Percentiles rank a stretch among this genome's conserved stretches.
Evolutionary conservation across 2,888 invertebrate species (phyloP).

Genomic region (Thelaira solivaga): DNA sequence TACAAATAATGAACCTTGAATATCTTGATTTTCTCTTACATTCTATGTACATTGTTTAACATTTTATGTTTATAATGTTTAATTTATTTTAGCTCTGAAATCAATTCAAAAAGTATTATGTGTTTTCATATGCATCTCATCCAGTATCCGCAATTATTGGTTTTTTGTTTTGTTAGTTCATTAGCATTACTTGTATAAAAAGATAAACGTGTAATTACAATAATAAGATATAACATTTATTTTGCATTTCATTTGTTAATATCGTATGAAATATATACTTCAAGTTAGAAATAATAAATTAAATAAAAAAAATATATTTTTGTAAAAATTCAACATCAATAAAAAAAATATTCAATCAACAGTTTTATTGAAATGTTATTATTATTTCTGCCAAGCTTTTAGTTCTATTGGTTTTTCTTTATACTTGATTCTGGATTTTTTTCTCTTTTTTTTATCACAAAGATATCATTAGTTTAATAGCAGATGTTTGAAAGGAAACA

Average conservation of each 20-base stretch:
- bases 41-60: too few relatives aligned
- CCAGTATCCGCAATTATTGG: too few relatives aligned
- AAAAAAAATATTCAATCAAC: constrained; percentile 31
- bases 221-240: constrained; percentile 42
- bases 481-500: not conserved
- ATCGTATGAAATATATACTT: constrained; percentile 19
- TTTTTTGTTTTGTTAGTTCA: too few relatives aligned
- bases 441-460: constrained; percentile 27
- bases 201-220: not conserved
- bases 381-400: constrained; percentile 30
- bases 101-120: too few relatives aligned
- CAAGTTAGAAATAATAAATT: constrained; percentile 7
- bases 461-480: constrained; percentile 8
- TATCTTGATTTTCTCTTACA: too few relatives aligned
- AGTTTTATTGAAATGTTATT: constrained; percentile 14
- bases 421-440: constrained; percentile 23
- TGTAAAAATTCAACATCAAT: constrained; percentile 32
- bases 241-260: constrained; percentile 24
- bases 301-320: not conserved
- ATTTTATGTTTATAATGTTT: too few relatives aligned
- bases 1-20: too few relatives aligned
- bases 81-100: too few relatives aligned
- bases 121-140: too few relatives aligned
- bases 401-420: too few relatives aligned
- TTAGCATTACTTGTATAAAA: not conserved